phyloP scores from a whole-genome alignment of 2,797 vertebrate genomes.

The Tapirus indicus region DNA sequence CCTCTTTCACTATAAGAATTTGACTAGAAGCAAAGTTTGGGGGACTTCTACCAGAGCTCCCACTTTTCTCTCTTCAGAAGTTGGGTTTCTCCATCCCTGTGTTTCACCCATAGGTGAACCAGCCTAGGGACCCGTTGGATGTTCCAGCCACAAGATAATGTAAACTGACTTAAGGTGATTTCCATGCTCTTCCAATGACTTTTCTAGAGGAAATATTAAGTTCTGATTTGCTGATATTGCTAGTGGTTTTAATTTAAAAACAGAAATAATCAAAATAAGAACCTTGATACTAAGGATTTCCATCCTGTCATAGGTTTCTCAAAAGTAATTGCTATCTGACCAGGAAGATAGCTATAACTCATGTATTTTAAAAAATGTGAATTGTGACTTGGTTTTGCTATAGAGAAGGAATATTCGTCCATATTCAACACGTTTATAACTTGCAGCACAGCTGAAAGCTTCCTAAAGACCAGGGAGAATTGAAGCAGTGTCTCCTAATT shows the following conservation, averaged over 20 bases:
- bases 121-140: slow-evolving; percentile 63
- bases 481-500: slow-evolving; percentile 81
- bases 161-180: slow-evolving; percentile 74
- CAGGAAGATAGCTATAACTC: slow-evolving; percentile 82
- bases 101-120: slow-evolving; percentile 47
- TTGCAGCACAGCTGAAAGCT: slow-evolving; percentile 83
- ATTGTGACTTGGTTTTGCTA: slow-evolving; percentile 78
- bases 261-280: slow-evolving; percentile 82
- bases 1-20: background rate
- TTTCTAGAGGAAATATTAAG: slow-evolving; percentile 75
- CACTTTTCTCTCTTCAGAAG: background rate
- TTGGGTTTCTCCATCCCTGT: background rate
- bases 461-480: slow-evolving; percentile 84
- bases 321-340: slow-evolving; percentile 80
- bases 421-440: slow-evolving; percentile 82
- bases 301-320: slow-evolving; percentile 80
- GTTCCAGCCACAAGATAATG: background rate
- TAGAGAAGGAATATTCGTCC: slow-evolving; percentile 79
- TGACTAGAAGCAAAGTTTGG: background rate
- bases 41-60: background rate
- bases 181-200: slow-evolving; percentile 75
- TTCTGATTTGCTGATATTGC: slow-evolving; percentile 78
- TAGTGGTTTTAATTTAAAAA: slow-evolving; percentile 84
- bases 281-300: slow-evolving; percentile 80
- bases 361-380: slow-evolving; percentile 83